phyloP scores from a whole-genome alignment of 2,797 vertebrate species.

The Picus viridis region DNA sequence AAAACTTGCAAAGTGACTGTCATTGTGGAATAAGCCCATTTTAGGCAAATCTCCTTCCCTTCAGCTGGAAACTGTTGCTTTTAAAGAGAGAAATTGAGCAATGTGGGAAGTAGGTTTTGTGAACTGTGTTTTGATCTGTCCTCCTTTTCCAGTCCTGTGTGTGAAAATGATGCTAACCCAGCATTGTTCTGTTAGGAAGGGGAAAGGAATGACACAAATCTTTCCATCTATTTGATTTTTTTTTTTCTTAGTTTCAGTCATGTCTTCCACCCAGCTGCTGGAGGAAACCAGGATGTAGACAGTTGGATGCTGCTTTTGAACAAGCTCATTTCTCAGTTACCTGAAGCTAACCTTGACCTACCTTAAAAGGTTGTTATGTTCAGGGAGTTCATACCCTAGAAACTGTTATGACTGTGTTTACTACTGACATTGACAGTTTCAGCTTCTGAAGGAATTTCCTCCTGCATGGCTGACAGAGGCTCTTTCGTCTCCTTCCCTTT shows the following conservation, averaged over 20 bases:
- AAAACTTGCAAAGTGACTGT: background rate
- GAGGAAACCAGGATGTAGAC: background rate
- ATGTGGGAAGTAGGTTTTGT: background rate
- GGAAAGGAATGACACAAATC: slow-evolving; percentile 1
- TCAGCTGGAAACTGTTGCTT: background rate
- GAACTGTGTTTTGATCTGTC: background rate
- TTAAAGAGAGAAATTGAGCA: background rate
- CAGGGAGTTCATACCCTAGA: background rate
- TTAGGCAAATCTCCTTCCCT: background rate
- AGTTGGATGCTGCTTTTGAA: slow-evolving; percentile 4
- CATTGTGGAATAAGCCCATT: background rate
- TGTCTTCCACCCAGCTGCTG: background rate
- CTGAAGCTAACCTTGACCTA: slow-evolving; percentile 11
- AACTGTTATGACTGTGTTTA: slow-evolving; percentile 21
- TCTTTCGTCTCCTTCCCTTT: background rate
- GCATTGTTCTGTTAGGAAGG: slow-evolving; percentile 35
- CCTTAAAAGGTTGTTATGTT: background rate
- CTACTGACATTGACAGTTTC: slow-evolving; percentile 31
- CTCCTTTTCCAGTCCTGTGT: background rate
- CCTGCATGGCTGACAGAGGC: slow-evolving; percentile 22
- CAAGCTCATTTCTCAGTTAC: background rate
- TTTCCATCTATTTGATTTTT: slow-evolving; percentile 19
- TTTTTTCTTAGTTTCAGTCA: background rate
- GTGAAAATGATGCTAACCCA: background rate
- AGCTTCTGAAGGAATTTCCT: slow-evolving; percentile 57